phyloP scores from a whole-genome alignment of 1,140 invertebrate species.

The Meteorus sp. region DNA sequence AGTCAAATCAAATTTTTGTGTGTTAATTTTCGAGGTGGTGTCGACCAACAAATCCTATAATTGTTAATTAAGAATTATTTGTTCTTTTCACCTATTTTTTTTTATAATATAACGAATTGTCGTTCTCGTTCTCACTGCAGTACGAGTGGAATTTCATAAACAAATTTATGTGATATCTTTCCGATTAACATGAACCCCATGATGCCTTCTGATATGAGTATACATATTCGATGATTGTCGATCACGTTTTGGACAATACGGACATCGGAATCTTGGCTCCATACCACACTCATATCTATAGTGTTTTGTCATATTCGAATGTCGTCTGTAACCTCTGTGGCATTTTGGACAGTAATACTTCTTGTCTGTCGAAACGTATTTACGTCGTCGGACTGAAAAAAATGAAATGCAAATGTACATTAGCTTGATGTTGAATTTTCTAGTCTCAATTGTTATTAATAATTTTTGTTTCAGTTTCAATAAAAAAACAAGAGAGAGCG shows the following conservation, averaged over 20 bases:
- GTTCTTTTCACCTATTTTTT: too few relatives aligned
- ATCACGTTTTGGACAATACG: conserved; percentile 46
- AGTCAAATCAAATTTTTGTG: neutral
- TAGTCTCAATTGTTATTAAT: too few relatives aligned
- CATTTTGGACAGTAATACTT: conserved; percentile 36
- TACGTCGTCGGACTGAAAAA: too few relatives aligned
- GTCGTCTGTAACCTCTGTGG: conserved; percentile 31
- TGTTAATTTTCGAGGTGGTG: neutral
- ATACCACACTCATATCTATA: conserved; percentile 54
- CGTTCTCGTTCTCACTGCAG: too few relatives aligned
- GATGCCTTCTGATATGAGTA: conserved; percentile 50
- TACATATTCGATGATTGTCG: conserved; percentile 44
- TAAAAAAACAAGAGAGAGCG: too few relatives aligned
- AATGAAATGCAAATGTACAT: too few relatives aligned
- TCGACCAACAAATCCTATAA: neutral
- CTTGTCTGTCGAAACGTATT: neutral
- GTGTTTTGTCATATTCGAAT: conserved; percentile 41
- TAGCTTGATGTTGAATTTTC: too few relatives aligned
- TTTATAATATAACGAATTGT: too few relatives aligned
- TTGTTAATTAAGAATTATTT: neutral
- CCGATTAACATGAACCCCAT: conserved; percentile 24
- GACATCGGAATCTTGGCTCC: conserved; percentile 55
- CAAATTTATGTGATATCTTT: neutral
- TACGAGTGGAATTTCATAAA: neutral
- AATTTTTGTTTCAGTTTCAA: too few relatives aligned